Percentiles rank a stretch among this genome's conserved stretches.
These are phyloP conservation scores for Coenonympha glycerion DNA, from an alignment of 2,888 invertebrate species.

Conservation along the genomic window DNA sequence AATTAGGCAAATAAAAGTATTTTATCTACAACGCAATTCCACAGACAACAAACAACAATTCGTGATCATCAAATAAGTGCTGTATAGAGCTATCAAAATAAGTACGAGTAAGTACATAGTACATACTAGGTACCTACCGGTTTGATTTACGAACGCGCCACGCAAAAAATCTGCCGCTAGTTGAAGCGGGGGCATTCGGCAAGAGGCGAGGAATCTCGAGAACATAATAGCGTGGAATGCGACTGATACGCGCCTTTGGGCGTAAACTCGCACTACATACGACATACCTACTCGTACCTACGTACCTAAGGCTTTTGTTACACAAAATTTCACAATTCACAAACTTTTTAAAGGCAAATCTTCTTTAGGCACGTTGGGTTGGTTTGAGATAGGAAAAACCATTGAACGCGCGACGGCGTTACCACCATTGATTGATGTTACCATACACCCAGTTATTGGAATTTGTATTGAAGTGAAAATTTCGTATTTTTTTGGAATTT, in stretches of 20 bases:
- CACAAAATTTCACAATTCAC: too few relatives aligned
- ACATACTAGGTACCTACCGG: conserved; percentile 54
- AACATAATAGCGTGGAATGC: conserved; percentile 57
- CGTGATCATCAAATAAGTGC: conserved; percentile 30
- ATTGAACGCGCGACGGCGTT: too few relatives aligned
- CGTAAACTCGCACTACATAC: conserved; percentile 1
- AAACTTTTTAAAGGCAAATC: too few relatives aligned
- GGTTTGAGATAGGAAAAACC: too few relatives aligned
- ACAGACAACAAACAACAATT: conserved; percentile 25
- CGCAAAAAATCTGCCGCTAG: conserved; percentile 71
- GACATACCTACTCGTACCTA: too few relatives aligned
- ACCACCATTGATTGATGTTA: too few relatives aligned
- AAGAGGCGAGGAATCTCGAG: conserved; percentile 56
- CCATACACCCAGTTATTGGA: too few relatives aligned
- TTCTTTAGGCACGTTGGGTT: too few relatives aligned
- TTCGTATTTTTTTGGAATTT: too few relatives aligned
- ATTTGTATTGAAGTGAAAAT: too few relatives aligned
- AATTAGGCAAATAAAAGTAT: too few relatives aligned
- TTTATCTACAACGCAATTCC: conserved; percentile 23
- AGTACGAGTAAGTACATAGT: conserved; percentile 32
- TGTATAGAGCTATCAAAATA: conserved; percentile 35
- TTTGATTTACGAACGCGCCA: conserved; percentile 61
- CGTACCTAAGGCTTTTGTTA: too few relatives aligned
- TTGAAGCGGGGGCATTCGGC: conserved; percentile 42
- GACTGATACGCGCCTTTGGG: conserved; percentile 36